A percentile compares a stretch with the other conserved stretches of the same genome.
Evolutionary conservation across 1,140 invertebrate species (phyloP).

Genomic region (Radopholus similis): DNA sequence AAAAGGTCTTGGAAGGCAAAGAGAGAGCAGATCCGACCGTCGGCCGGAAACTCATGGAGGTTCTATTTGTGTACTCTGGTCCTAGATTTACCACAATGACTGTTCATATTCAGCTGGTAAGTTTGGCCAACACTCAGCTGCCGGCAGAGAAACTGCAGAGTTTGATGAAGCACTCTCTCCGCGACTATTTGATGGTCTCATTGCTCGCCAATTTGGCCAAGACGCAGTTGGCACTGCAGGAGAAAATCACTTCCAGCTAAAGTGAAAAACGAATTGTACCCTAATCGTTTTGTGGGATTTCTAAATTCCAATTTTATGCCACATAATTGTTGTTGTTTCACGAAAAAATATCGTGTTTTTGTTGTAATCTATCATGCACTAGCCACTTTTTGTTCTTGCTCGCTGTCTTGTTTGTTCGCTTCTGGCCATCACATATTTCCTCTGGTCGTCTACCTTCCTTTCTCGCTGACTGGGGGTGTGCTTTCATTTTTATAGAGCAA

Average conservation of each 20-base stretch:
- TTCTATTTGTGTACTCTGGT: neutral
- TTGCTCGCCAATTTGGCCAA: slow-evolving; percentile 54
- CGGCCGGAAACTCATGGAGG: slow-evolving; percentile 51
- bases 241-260: slow-evolving; percentile 34
- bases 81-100: neutral
- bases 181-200: slow-evolving; percentile 59
- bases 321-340: no score
- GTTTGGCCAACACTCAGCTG: slow-evolving; percentile 47
- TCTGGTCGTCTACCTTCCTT: no score
- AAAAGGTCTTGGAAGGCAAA: slow-evolving; percentile 42
- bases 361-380: no score
- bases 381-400: no score
- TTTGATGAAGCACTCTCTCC: slow-evolving; percentile 50
- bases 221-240: slow-evolving; percentile 54
- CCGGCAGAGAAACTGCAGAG: slow-evolving; percentile 51
- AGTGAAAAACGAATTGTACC: no score
- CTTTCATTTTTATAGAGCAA: no score
- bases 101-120: slow-evolving; percentile 42
- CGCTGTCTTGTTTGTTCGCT: no score
- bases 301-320: no score
- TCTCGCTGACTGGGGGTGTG: no score
- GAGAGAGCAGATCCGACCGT: slow-evolving; percentile 40
- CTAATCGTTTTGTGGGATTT: no score
- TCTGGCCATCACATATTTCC: no score
- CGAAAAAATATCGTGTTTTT: no score